Conservation (phyloP, 2,888 invertebrate genomes). For the Oligia latruncula region DNA sequence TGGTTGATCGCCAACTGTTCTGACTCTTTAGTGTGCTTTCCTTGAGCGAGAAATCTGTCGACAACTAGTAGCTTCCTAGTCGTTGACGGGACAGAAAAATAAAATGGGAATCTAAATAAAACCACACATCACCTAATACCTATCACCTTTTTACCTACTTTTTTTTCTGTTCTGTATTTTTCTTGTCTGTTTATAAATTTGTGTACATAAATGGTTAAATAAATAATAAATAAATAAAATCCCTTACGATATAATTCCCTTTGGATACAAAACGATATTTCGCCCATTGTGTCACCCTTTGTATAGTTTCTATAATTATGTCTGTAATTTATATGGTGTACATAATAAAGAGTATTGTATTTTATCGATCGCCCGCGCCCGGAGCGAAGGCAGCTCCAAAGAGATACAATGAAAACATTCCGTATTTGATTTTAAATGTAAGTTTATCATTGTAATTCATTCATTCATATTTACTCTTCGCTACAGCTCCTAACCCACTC, state of each 20-base stretch:
- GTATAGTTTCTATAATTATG: too few species aligned
- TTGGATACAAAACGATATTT: not conserved
- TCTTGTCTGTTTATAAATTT: too few species aligned
- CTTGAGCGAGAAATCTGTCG: not conserved
- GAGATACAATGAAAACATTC: constrained; percentile 2
- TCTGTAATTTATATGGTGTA: too few species aligned
- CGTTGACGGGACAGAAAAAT: not conserved
- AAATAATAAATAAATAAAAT: too few species aligned
- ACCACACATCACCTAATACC: too few species aligned
- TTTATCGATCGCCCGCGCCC: not conserved
- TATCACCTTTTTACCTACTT: too few species aligned
- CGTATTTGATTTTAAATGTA: not conserved
- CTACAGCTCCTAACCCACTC: constrained; percentile 29
- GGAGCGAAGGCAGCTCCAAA: not conserved
- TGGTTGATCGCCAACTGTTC: too few species aligned
- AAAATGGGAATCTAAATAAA: not conserved
- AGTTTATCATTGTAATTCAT: constrained; percentile 18
- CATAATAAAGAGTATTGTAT: not conserved
- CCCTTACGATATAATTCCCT: too few species aligned
- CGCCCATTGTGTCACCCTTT: too few species aligned
- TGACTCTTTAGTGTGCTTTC: not conserved
- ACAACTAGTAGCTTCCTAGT: not conserved
- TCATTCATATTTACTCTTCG: constrained; percentile 30
- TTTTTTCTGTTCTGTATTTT: too few species aligned
- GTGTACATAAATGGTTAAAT: too few species aligned